Base-by-base conservation (phyloP, 2,888 invertebrate species). In the Pharmacophagus antenor region DNA sequence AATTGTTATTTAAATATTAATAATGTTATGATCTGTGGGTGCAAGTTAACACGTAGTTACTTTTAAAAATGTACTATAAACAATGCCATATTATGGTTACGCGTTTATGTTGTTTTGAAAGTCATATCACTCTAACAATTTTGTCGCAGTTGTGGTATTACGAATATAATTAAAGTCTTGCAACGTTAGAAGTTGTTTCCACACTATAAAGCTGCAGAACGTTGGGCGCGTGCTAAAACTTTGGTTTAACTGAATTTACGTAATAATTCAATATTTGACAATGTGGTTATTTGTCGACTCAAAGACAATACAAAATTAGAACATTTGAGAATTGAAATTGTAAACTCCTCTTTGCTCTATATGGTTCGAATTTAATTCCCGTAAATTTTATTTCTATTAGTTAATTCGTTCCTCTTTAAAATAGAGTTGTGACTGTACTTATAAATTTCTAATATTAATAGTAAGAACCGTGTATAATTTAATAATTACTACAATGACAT, bases 101-200 rank as follows among this genome's bases (percentile, higher is more conserved):
- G 21, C n/a, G 31, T 31, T 50, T 20, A 18, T 15, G 27, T 31
- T 20, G 27, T 31, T 17, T 18, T 20, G 47, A 47, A 47, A 21
- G 22, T 47, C 5, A 12, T 37, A 37, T n/a, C 15, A 37, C 37
- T 37, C 37, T 8, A 5, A 37, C 37, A 37, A 37, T 47, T 15
- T 22, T 20, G 22, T 47, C 22, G 47, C 47, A 20, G 15, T 22
- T 20, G 47, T 47, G 10, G 20, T 44, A 20, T n/a, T 20, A 37
- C 5, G 15, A 37, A n/a, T 15, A n/a, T 37, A 44, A 44, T 44
- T 44, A 44, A 44, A 44, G 42, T 18, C n/a, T 44, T 18, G 42
- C 42, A 18, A 44, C 42, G n/a, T 18, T 44, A 44, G 18, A 20
- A 42, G 42, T 42, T 18, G 10, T 18, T 44, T 44, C 42, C 17